Conservation (phyloP, 2,113 vertebrate species). For the Varanus komodoensis region DNA sequence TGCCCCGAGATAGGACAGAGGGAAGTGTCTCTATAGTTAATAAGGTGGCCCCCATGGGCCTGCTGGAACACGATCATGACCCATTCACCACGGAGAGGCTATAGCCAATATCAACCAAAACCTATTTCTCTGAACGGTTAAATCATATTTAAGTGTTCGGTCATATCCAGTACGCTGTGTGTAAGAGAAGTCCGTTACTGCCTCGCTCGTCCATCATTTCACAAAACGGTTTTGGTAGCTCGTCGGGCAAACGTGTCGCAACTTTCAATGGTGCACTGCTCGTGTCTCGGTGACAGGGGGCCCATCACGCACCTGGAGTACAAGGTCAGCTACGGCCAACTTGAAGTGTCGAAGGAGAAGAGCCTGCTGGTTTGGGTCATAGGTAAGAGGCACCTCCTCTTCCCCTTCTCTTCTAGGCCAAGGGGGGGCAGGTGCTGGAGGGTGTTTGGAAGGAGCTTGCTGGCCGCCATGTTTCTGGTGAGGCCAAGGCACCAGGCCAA, state of each 20-base stretch:
- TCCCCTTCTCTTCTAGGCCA: background rate
- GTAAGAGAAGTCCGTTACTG: background rate
- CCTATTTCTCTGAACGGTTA: no score
- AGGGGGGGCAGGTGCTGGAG: background rate
- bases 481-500: background rate
- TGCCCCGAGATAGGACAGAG: background rate
- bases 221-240: background rate
- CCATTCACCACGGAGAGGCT: background rate
- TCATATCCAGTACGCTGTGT: background rate
- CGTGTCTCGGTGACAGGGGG: conserved; percentile 76
- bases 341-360: conserved; percentile 91
- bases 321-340: conserved; percentile 88
- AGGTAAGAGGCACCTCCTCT: conserved; percentile 74
- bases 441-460: background rate
- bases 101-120: no score
- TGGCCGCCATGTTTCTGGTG: background rate
- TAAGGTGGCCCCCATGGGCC: background rate
- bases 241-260: background rate
- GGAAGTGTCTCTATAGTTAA: background rate
- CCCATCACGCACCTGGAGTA: conserved; percentile 85
- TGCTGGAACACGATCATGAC: no score
- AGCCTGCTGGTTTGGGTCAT: conserved; percentile 89
- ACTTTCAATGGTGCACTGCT: conserved; percentile 13
- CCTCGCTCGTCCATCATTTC: background rate
- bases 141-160: background rate